These are phyloP conservation scores for Dicrurus megarhynchus DNA, from an alignment of 2,113 vertebrate species.

Conservation along the genomic window DNA sequence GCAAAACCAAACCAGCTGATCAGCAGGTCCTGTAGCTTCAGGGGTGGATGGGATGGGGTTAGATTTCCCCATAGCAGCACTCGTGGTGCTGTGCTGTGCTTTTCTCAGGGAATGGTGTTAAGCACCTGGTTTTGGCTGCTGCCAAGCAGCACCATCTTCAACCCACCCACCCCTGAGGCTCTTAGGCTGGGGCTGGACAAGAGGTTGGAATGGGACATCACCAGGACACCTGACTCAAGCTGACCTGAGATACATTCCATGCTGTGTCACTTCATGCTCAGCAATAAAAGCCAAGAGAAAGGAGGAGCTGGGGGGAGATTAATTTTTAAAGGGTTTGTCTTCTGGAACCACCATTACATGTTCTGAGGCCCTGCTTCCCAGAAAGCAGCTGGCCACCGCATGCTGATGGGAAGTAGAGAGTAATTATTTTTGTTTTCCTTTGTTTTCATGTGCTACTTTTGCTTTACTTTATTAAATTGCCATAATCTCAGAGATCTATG, in stretches of 20 bases:
- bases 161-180: rapidly evolving
- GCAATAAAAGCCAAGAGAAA: neutral
- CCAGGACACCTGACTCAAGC: neutral
- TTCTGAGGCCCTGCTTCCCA: neutral
- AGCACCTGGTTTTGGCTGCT: neutral
- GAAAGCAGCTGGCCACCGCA: neutral
- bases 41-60: neutral
- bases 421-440: neutral
- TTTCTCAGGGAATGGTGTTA: neutral
- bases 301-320: rapidly evolving
- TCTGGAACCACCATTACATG: rapidly evolving
- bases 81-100: neutral
- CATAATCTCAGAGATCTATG: neutral
- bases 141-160: neutral
- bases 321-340: neutral
- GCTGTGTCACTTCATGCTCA: neutral
- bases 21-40: neutral
- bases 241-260: neutral
- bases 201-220: neutral
- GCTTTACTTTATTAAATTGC: neutral
- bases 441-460: neutral
- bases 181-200: neutral
- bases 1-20: neutral
- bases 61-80: neutral
- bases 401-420: neutral